Base-by-base conservation (phyloP, 2,113 vertebrate genomes). In the Ceyx melanurus region DNA sequence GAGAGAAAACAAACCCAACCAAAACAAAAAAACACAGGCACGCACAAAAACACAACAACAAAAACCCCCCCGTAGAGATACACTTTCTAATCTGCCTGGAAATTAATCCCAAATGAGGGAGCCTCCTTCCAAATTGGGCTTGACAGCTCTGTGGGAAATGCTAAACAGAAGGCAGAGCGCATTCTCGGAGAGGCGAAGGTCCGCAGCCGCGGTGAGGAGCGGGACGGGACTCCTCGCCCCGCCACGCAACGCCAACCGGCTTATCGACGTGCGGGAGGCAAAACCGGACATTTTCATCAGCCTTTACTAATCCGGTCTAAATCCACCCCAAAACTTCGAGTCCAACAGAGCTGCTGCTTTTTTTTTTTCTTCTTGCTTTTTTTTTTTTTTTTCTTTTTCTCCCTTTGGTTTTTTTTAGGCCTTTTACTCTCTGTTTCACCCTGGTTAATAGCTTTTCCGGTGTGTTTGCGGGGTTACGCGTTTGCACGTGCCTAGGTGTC, bases 61-160 rank as follows among this genome's bases (percentile, higher is more conserved):
- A 29, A 53, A 3, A 46, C 40, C 68, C 26, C 11, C 18, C n/a
- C 26, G 8, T 68, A 65, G 78, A 88, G 78, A 93, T 87, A 77
- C 60, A 37, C 67, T 95, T 96, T 93, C 78, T 71, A 88, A 88
- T 82, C 67, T 87, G 78, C 72, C 75, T 92, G 82, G 75, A 95
- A 96, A 96, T 94, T 82, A 95, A 95, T 96, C 76, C 90, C 92
- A 92, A 95, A 96, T 92, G 95, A 93, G 58, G 78, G 71, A 91
- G 78, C 66, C 48, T 95, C 72, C 43, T 85, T 95, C 78, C 84
- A 96, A 93, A 94, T 77, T 16, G 33, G 68, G 9, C 58, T 85
- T 96, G 96, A 96, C 95, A 96, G 91, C 88, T 92, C 84, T 93
- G 96, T 86, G 87, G 81, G 72, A 91, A 94, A 95, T 87, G 93